These are phyloP conservation scores for Macrosteles quadrilineatus DNA, from an alignment of 1,140 invertebrate genomes.

Conservation along the genomic window DNA sequence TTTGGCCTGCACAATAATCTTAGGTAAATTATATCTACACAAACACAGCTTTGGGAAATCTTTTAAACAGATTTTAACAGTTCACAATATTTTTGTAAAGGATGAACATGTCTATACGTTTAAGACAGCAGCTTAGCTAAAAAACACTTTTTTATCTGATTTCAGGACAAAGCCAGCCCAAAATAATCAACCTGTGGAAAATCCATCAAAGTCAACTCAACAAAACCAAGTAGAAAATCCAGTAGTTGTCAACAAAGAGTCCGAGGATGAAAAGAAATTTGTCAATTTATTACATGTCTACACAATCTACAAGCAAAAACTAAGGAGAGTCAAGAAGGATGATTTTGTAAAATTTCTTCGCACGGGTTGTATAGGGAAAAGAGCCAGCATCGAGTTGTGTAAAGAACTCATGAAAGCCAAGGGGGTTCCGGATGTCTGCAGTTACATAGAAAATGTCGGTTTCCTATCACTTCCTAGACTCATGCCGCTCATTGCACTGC, in stretches of 20 bases:
- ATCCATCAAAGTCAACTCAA: no score
- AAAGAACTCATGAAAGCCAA: slow-evolving; percentile 19
- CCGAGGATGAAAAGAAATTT: slow-evolving; percentile 2
- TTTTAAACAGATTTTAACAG: no score
- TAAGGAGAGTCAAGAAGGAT: neutral
- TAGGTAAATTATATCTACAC: no score
- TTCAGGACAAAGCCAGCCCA: no score
- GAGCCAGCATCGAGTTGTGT: neutral
- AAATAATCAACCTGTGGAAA: no score
- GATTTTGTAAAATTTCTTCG: neutral
- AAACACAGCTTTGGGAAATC: no score
- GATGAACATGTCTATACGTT: no score
- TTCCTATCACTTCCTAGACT: slow-evolving; percentile 27
- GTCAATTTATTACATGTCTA: slow-evolving; percentile 3
- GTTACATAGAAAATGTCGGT: neutral
- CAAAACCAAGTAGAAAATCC: no score
- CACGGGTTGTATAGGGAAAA: neutral
- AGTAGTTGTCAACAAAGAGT: slow-evolving; percentile 43
- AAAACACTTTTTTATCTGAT: no score
- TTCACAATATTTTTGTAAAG: no score
- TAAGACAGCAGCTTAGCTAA: no score
- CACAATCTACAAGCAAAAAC: slow-evolving; percentile 14
- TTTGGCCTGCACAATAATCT: no score
- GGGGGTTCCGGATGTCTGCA: neutral
- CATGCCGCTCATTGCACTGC: slow-evolving; percentile 31